Evolutionary conservation across 2,888 invertebrate species (phyloP).

Genomic region (Troides aeacus): DNA sequence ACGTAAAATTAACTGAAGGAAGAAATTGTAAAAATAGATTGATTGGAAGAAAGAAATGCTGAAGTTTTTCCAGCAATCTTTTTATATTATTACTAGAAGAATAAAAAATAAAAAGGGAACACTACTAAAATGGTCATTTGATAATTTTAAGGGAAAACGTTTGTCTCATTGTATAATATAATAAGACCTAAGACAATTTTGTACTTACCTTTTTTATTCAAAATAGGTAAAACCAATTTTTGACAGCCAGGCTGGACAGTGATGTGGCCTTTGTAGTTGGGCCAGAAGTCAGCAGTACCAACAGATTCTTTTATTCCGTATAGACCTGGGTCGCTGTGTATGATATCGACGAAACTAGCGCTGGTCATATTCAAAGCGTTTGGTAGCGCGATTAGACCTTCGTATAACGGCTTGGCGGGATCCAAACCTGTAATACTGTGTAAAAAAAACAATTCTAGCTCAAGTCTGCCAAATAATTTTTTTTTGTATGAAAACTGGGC

Average conservation of each 20-base stretch:
- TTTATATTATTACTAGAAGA: no score
- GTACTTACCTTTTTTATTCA: background rate
- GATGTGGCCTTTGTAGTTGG: conserved; percentile 66
- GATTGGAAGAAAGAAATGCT: no score
- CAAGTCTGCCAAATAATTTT: no score
- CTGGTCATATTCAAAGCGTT: conserved; percentile 67
- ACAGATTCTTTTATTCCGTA: conserved; percentile 73
- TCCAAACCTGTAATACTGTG: conserved; percentile 79
- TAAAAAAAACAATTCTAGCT: no score
- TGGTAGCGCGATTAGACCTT: conserved; percentile 60
- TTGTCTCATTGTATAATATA: no score
- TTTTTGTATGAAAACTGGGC: no score
- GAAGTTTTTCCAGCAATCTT: no score
- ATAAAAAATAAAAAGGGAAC: no score
- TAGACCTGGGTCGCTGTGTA: conserved; percentile 83
- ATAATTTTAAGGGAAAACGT: no score
- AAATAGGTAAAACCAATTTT: conserved; percentile 33
- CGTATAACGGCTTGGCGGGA: conserved; percentile 79
- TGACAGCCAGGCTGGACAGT: conserved; percentile 76
- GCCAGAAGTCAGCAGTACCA: conserved; percentile 81
- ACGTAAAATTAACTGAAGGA: no score
- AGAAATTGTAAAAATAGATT: no score
- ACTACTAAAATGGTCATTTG: no score
- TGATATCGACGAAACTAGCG: conserved; percentile 81
- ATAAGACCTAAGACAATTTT: background rate